Percentiles rank a stretch among this genome's conserved stretches.
Conservation (phyloP, 2,113 vertebrate species). For the Brachypteracias leptosomus region DNA sequence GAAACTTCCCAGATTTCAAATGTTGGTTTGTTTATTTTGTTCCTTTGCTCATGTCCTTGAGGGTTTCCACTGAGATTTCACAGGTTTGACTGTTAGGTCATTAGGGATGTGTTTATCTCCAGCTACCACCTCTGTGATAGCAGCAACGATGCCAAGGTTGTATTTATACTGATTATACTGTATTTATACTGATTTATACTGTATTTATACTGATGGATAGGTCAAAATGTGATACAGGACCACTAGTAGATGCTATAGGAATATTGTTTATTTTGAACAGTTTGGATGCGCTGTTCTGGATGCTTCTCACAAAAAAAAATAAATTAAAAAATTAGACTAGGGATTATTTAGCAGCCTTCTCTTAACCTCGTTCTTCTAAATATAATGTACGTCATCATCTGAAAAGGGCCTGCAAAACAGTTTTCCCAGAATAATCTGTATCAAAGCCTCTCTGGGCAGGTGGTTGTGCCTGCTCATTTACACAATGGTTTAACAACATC, state of each 20-base stretch:
- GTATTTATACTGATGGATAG: too few species aligned
- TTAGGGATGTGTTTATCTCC: neutral
- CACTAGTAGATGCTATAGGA: neutral
- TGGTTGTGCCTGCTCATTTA: neutral
- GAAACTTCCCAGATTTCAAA: neutral
- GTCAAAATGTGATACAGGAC: neutral
- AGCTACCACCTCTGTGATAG: neutral
- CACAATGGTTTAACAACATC: neutral
- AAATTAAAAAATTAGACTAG: neutral
- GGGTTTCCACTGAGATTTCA: neutral
- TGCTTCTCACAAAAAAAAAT: neutral
- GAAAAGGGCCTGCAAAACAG: neutral
- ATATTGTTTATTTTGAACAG: neutral
- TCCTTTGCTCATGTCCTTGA: neutral
- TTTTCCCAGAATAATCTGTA: neutral
- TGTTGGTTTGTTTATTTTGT: neutral
- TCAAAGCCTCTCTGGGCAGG: neutral
- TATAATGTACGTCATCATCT: neutral
- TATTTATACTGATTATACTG: neutral
- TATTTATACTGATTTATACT: too few species aligned
- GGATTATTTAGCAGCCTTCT: neutral
- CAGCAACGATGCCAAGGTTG: fast-evolving
- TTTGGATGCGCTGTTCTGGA: neutral
- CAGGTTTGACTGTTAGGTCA: neutral
- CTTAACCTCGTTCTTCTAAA: neutral